Conservation (phyloP, 2,888 invertebrate genomes). For the Rotaria socialis region DNA sequence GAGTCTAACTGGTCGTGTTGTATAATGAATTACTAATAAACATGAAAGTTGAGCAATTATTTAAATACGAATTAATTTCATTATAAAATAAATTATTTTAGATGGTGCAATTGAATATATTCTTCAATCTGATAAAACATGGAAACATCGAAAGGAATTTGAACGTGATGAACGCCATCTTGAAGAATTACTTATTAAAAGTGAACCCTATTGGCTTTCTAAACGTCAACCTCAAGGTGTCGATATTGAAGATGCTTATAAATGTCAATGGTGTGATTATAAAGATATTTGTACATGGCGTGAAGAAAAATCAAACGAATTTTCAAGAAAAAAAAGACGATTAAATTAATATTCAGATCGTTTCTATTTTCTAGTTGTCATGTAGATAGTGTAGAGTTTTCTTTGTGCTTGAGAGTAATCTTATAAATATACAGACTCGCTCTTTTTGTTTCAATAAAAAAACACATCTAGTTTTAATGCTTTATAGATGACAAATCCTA, state of each 20-base stretch:
- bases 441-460: no score
- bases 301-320: slow-evolving; percentile 49
- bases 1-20: no score
- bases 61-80: no score
- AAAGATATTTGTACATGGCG: slow-evolving; percentile 55
- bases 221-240: slow-evolving; percentile 52
- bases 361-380: neutral
- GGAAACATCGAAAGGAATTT: slow-evolving; percentile 47
- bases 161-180: slow-evolving; percentile 50
- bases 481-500: slow-evolving; percentile 25
- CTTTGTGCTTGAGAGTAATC: neutral
- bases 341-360: neutral
- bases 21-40: no score
- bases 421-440: no score
- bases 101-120: slow-evolving; percentile 38
- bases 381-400: neutral
- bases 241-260: slow-evolving; percentile 57
- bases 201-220: slow-evolving; percentile 52
- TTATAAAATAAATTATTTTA: neutral
- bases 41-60: no score
- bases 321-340: slow-evolving; percentile 40
- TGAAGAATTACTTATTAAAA: slow-evolving; percentile 48
- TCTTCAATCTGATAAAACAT: slow-evolving; percentile 5
- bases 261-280: slow-evolving; percentile 55
- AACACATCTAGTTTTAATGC: neutral